Conservation (phyloP, 2,888 invertebrate genomes). For the Diplolepis rosae region DNA sequence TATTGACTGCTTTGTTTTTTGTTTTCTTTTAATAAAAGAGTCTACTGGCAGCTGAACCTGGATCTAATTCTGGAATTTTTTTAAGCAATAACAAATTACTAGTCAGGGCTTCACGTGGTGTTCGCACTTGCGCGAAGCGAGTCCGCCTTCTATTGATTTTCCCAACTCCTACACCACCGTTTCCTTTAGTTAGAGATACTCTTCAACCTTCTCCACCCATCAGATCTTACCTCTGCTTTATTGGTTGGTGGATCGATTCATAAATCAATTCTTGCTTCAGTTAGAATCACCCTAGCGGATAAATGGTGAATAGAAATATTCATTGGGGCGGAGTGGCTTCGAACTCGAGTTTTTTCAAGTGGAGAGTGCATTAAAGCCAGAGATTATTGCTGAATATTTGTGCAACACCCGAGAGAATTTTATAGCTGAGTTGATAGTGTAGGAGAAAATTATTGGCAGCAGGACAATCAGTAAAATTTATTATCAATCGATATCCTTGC, state of each 20-base stretch:
- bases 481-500: no score
- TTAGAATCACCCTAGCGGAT: background rate
- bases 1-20: background rate
- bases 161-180: constrained; percentile 32
- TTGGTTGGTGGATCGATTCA: background rate
- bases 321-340: background rate
- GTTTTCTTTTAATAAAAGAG: background rate
- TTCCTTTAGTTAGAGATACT: background rate
- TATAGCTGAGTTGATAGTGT: no score
- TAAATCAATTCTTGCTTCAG: background rate
- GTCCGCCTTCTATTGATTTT: constrained; percentile 56
- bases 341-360: background rate
- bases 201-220: constrained; percentile 4
- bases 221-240: background rate
- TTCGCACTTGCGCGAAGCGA: constrained; percentile 52
- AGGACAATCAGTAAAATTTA: no score
- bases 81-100: background rate
- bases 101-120: constrained; percentile 51
- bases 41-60: no score
- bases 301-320: background rate
- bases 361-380: background rate
- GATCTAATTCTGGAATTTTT: background rate
- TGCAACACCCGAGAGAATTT: background rate
- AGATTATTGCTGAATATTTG: constrained; percentile 18
- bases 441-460: no score